Evolutionary conservation across 2,113 vertebrate genomes (phyloP), one percentile per base, ranked within the genome.

Genomic region (Rissa tridactyla): DNA sequence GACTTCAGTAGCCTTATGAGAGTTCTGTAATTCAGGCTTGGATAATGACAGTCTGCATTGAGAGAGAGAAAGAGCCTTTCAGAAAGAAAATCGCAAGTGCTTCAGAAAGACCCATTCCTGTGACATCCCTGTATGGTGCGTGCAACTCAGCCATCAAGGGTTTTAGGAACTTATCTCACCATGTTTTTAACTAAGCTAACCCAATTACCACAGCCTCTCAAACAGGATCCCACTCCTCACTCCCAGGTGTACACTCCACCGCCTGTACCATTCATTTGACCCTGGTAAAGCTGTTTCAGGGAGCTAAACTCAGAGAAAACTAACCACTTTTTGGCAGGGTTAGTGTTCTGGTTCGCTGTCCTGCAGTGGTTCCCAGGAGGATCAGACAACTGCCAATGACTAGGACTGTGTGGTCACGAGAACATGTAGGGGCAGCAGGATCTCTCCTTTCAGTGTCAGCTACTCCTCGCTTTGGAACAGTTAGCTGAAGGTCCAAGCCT

Each of bases 321-420:
- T 0, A 25, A 34, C 9, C 34, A 29, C 16, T 71, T 89, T 49
- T 46, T 66, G 49, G 22, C n/a, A 91, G 40, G 9, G 14, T 27
- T 51, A 7, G 9, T 11, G 34, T 15, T 78, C 46, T 71, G 40
- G 5, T 86, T 77, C 58, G 25, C 38, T 84, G 46, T 29, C 21
- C 58, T 84, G 68, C 34, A 49, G 38, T 22, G 54, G 10, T 11
- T 78, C 27, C 29, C 12, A 3, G 34, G 25, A 62, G n/a, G 34
- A 66, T 55, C 64, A 42, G 64, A 27, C 30, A 40, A 29, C 47
- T n/a, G 34, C 21, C 58, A 40, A 9, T 21, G 26, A 9, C 36
- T 54, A 58, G 9, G 47, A 18, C 52, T 47, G 29, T 0, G 0
- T 29, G 52, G 57, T 82, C 75, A 32, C 9, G 34, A 68, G 5